A percentile compares a stretch with the other conserved stretches of the same genome.
Evolutionary conservation across 92 coral and sea anemone genomes (phyloP).

Genomic region (Bergia puertoricense): DNA sequence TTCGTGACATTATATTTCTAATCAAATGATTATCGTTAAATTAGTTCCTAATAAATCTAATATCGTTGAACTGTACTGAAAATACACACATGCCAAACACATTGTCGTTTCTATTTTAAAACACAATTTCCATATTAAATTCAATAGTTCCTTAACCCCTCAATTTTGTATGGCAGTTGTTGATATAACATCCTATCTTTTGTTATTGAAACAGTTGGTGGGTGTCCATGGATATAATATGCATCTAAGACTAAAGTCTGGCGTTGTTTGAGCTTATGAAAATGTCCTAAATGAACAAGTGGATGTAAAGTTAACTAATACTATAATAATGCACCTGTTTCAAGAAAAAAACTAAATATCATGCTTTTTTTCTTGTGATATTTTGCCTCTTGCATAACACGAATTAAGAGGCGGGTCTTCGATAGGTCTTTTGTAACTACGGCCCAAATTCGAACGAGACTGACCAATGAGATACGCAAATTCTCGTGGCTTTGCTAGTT

Average conservation of each 20-base stretch:
- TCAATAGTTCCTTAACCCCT: neutral
- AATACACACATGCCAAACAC: neutral
- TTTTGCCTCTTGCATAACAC: neutral
- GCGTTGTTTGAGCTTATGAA: neutral
- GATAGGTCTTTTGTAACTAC: neutral
- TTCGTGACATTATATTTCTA: neutral
- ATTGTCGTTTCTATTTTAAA: neutral
- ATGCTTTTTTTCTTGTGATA: neutral
- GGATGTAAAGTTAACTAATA: no score
- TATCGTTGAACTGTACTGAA: neutral
- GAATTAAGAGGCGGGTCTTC: no score
- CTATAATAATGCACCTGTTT: neutral
- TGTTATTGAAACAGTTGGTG: neutral
- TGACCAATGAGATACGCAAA: neutral
- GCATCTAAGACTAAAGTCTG: neutral
- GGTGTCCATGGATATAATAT: neutral
- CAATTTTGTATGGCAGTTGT: no score
- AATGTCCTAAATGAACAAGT: neutral
- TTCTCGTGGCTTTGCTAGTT: no score
- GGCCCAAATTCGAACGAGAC: neutral
- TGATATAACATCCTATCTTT: neutral
- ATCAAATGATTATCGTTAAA: neutral
- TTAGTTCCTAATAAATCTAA: neutral
- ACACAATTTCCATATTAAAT: neutral
- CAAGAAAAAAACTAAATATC: no score